These are phyloP conservation scores for Chaetops frenatus DNA, from an alignment of 2,113 vertebrate genomes.

Conservation along the genomic window DNA sequence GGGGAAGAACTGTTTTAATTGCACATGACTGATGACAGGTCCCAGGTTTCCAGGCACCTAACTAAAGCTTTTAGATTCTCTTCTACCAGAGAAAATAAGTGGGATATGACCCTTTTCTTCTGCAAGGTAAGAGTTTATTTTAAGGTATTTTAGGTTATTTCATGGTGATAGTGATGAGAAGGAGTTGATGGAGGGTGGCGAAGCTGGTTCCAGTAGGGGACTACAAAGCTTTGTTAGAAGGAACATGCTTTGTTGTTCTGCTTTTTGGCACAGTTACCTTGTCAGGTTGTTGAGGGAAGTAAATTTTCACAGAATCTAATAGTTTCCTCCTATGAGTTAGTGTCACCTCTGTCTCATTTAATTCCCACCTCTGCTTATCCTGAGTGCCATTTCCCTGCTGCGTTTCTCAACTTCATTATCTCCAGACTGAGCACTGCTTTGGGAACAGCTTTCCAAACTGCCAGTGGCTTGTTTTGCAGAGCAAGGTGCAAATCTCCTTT, in stretches of 20 bases:
- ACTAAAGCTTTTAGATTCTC: neutral
- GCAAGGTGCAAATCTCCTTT: neutral
- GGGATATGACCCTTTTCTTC: neutral
- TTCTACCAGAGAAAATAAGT: neutral
- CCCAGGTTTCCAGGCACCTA: neutral
- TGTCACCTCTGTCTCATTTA: conserved; percentile 26
- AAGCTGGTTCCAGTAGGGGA: neutral
- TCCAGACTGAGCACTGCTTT: neutral
- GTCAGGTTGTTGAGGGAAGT: neutral
- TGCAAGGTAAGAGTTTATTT: neutral
- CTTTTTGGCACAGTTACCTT: neutral
- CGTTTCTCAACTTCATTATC: neutral
- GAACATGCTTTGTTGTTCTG: neutral
- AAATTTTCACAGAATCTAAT: neutral
- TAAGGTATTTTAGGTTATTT: neutral
- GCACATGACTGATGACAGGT: neutral
- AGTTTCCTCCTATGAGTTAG: neutral
- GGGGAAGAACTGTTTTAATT: neutral
- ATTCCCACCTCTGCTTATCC: conserved; percentile 11
- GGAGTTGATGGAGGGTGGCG: neutral
- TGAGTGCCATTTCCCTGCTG: neutral
- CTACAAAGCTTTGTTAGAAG: neutral
- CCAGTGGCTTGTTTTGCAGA: neutral
- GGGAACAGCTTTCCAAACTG: neutral
- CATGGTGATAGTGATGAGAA: neutral